These are phyloP conservation scores for Bombus soroeensis DNA, from an alignment of 1,140 invertebrate genomes.

Conservation along the genomic window DNA sequence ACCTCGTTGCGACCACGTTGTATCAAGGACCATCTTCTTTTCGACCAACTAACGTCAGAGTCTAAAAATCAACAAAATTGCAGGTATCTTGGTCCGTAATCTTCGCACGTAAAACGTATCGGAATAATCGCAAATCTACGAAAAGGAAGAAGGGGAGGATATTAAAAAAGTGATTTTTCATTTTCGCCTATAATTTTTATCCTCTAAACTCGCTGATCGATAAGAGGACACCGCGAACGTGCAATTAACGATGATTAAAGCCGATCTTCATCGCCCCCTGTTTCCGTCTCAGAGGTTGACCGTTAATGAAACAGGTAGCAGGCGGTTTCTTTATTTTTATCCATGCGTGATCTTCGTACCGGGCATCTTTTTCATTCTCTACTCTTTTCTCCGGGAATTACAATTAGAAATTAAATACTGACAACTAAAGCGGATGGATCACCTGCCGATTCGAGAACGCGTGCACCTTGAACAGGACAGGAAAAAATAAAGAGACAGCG, in stretches of 20 bases:
- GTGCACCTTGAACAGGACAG: slow-evolving; percentile 29
- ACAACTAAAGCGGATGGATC: slow-evolving; percentile 15
- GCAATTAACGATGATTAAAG: slow-evolving; percentile 14
- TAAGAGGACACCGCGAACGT: background rate
- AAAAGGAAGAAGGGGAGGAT: background rate
- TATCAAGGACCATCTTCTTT: too few relatives aligned
- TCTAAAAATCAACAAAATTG: background rate
- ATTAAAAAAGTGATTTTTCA: background rate
- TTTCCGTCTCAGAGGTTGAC: background rate
- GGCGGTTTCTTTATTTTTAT: background rate
- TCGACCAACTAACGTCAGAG: too few relatives aligned
- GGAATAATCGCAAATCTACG: background rate
- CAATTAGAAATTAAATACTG: slow-evolving; percentile 34
- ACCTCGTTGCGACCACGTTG: too few relatives aligned
- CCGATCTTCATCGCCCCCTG: background rate
- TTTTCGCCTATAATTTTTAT: background rate
- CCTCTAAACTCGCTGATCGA: slow-evolving; percentile 9
- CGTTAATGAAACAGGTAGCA: background rate
- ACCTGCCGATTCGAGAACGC: slow-evolving; percentile 32
- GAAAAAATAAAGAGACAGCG: slow-evolving; percentile 36
- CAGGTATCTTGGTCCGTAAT: too few relatives aligned
- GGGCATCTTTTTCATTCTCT: background rate
- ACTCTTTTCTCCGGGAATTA: slow-evolving; percentile 1
- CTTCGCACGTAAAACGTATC: background rate
- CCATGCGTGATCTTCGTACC: too few relatives aligned